phyloP scores from a whole-genome alignment of 2,888 invertebrate species.

The Habrosyne pyritoides region DNA sequence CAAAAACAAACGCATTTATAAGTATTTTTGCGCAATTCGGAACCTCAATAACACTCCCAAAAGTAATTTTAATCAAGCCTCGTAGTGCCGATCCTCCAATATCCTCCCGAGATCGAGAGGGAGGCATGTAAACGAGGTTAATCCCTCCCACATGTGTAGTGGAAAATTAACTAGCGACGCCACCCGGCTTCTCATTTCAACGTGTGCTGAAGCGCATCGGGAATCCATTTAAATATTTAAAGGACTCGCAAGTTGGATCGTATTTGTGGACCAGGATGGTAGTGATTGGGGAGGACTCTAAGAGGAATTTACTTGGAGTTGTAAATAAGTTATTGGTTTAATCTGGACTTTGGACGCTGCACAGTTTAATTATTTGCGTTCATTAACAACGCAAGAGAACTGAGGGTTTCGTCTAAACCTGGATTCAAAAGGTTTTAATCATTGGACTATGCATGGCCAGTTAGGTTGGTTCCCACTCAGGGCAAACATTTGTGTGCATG shows the following conservation, averaged over 20 bases:
- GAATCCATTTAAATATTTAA: constrained; percentile 4
- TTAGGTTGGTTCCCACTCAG: no score
- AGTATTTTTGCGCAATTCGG: not conserved
- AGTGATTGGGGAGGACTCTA: not conserved
- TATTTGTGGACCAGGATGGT: not conserved
- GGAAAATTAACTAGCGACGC: constrained; percentile 23
- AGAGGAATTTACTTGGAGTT: not conserved
- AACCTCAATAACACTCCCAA: not conserved
- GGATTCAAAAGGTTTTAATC: no score
- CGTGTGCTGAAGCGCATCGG: not conserved
- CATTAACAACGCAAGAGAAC: no score
- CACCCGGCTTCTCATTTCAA: constrained; percentile 3
- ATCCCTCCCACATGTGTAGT: constrained; percentile 12
- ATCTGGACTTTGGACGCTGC: not conserved
- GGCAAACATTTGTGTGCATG: no score
- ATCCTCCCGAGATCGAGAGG: constrained; percentile 19
- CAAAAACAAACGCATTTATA: not conserved
- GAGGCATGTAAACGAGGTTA: constrained; percentile 8
- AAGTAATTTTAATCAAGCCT: constrained; percentile 9
- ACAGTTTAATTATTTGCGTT: no score
- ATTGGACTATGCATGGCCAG: no score
- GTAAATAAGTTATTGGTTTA: not conserved
- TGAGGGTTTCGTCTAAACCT: no score
- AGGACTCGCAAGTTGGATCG: not conserved
- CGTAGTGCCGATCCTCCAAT: constrained; percentile 27